Evolutionary conservation across 2,797 vertebrate species (phyloP).

Genomic region (Paratrypauchen microcephalus): DNA sequence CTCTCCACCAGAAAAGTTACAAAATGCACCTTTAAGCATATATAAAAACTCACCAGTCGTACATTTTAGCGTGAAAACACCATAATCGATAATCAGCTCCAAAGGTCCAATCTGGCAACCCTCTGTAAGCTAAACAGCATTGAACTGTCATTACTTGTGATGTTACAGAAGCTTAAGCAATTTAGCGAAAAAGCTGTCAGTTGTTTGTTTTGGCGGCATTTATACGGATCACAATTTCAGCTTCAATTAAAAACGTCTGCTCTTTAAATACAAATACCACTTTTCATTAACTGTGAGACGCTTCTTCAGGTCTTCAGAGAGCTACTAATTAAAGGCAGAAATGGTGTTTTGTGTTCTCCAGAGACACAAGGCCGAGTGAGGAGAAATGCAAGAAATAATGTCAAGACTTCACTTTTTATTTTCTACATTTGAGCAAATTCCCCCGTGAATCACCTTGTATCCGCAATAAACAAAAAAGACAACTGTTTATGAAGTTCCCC

Average conservation of each 20-base stretch:
- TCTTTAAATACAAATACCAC: constrained; percentile 11
- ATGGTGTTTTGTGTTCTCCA: constrained; percentile 14
- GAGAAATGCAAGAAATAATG: constrained; percentile 36
- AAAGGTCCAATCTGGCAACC: not conserved
- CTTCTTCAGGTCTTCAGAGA: constrained; percentile 15
- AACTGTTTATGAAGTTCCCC: constrained; percentile 39
- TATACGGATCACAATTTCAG: constrained; percentile 7
- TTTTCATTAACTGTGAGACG: constrained; percentile 36
- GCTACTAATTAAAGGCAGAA: constrained; percentile 43
- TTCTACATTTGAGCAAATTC: constrained; percentile 21
- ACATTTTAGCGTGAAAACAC: not conserved
- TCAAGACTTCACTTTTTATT: constrained; percentile 30
- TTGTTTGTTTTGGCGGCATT: constrained; percentile 11
- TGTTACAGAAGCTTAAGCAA: not conserved
- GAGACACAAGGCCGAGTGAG: not conserved
- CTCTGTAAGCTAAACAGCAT: not conserved
- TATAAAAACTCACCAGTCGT: not conserved
- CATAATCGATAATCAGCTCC: not conserved
- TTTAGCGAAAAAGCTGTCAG: constrained; percentile 5
- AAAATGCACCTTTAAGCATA: no score
- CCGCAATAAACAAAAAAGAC: constrained; percentile 44
- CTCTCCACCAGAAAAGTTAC: no score
- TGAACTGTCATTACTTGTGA: constrained; percentile 2
- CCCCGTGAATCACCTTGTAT: constrained; percentile 21
- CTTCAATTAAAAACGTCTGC: constrained; percentile 7